Percentiles rank a stretch among this genome's conserved stretches.
phyloP scores from a whole-genome alignment of 2,888 invertebrate genomes.

The Chymomyza procnemis region DNA sequence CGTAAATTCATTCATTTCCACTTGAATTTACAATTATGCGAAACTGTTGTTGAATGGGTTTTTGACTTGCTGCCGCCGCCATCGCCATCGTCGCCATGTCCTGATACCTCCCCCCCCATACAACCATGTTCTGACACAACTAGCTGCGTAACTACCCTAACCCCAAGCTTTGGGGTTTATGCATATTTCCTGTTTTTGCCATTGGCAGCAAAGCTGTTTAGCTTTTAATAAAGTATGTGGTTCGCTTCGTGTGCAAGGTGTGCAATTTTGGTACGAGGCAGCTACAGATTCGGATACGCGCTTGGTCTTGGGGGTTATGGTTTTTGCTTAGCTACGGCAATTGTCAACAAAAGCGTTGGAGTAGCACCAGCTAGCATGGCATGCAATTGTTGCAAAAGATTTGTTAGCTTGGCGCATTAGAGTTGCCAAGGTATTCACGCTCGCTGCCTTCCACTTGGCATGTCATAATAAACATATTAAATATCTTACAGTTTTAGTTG shows the following conservation, averaged over 20 bases:
- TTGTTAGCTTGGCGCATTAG: constrained; percentile 27
- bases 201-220: constrained; percentile 54
- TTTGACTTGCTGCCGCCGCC: constrained; percentile 44
- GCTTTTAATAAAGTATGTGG: constrained; percentile 62
- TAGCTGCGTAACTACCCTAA: not conserved
- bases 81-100: too few relatives aligned
- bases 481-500: not conserved
- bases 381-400: constrained; percentile 25
- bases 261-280: constrained; percentile 21
- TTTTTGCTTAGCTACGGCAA: constrained; percentile 27
- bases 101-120: not conserved
- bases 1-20: constrained; percentile 76
- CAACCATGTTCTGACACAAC: not conserved
- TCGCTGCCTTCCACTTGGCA: not conserved
- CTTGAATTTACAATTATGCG: constrained; percentile 77
- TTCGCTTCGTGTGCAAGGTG: constrained; percentile 15
- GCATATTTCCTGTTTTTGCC: constrained; percentile 59
- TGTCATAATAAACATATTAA: not conserved
- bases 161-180: constrained; percentile 36
- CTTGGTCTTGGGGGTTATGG: not conserved
- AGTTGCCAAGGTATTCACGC: constrained; percentile 37
- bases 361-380: not conserved
- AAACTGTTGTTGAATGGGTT: constrained; percentile 73
- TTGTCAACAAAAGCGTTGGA: constrained; percentile 41
- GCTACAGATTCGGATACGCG: too few relatives aligned